Base-by-base conservation (phyloP, 2,888 invertebrate genomes). In the Metalampra italica region DNA sequence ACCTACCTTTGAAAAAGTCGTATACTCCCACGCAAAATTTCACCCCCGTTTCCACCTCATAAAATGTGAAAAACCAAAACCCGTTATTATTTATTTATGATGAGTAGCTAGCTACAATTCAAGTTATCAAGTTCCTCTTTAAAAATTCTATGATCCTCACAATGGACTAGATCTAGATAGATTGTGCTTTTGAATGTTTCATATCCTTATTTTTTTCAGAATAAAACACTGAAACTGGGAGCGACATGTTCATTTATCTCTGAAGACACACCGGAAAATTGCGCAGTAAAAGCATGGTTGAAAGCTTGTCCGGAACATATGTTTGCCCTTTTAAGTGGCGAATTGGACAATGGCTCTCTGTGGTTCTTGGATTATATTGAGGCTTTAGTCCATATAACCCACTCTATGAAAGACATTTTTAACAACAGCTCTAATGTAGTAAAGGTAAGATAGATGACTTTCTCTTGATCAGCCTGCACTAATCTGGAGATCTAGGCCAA, bases 311-410 rank as follows among this genome's bases (percentile, higher is more conserved):
- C 74, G 0, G 62, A 65, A 29, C 62, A 64, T 7, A 56, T 30
- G 4, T 47, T 57, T 1, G 48, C 53, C 8, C 11, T 58, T 5
- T 34, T 63, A 3, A 52, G 57, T 3, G 56, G 50, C 22, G 50
- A 54, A 7, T 15, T 77, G 0, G 59, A 70, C 38, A 56, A 44
- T 1, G 53, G 61, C 36, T 67, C 60, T 9, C 0, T 67, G n/a
- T 82, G 76, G 76, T 78, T 69, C 52, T 68, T 69, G 34, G 64
- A 70, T 36, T 81, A 73, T 48, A 43, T 85, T 0, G 64, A 69
- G 47, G 71, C 74, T 0, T 56, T 88, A 15, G 60, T 63, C 1
- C 41, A 40, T 3, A 49, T 85, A 15, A 85, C 82, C 0, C 49
- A 58, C 30, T 52, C 72, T 1, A 62, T 64, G 57, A 56, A 61